Evolutionary conservation across 2,888 invertebrate species (phyloP).

Genomic region (Caenorhabditis wallacei): DNA sequence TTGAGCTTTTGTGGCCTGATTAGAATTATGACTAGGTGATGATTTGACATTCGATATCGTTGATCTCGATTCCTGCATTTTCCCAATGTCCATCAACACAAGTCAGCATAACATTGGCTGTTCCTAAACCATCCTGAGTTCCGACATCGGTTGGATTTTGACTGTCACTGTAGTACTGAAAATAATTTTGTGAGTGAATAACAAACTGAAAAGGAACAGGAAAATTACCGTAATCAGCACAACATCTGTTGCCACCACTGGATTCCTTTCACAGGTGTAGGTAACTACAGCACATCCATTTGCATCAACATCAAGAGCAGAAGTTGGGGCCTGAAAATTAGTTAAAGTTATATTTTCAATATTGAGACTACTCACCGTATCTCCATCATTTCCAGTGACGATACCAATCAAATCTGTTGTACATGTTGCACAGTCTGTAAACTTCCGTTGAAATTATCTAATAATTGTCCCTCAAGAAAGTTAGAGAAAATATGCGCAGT

Average conservation of each 20-base stretch:
- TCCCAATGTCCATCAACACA: constrained; percentile 48
- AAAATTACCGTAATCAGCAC: constrained; percentile 52
- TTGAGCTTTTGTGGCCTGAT: constrained; percentile 4
- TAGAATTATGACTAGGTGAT: constrained; percentile 28
- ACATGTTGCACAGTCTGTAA: constrained; percentile 44
- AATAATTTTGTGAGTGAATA: neutral
- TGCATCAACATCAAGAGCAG: constrained; percentile 2
- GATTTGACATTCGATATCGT: constrained; percentile 61
- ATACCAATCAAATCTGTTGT: constrained; percentile 20
- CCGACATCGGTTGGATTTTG: constrained; percentile 42
- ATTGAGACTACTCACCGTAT: constrained; percentile 4
- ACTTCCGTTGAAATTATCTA: neutral
- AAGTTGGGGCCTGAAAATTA: constrained; percentile 33
- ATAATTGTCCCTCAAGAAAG: neutral
- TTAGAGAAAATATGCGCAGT: constrained; percentile 5
- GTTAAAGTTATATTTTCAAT: neutral
- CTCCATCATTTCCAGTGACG: constrained; percentile 50
- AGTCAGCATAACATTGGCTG: constrained; percentile 27
- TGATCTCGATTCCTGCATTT: constrained; percentile 42
- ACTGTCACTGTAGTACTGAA: constrained; percentile 54
- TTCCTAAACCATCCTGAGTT: constrained; percentile 29
- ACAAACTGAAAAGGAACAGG: neutral
- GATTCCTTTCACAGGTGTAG: constrained; percentile 40
- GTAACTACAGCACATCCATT: constrained; percentile 31
- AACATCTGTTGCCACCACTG: constrained; percentile 32